Percentiles rank a stretch among this genome's conserved stretches.
These are phyloP conservation scores for Dryocosmus kuriphilus DNA, from an alignment of 2,888 invertebrate species.

Conservation along the genomic window DNA sequence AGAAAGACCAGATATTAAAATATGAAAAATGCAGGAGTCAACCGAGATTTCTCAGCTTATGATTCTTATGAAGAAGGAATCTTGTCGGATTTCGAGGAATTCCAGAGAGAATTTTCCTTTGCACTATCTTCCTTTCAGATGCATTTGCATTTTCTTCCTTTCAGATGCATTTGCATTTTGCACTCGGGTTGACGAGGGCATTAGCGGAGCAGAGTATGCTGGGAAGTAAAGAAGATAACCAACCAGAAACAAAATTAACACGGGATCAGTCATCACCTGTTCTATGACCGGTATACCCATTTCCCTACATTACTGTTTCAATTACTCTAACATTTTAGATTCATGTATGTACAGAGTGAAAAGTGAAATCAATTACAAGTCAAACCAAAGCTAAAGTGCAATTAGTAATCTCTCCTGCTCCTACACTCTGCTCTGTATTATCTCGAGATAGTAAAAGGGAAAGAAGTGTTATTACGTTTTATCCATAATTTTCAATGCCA, in stretches of 20 bases:
- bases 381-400: constrained; percentile 10
- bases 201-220: constrained; percentile 32
- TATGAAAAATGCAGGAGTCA: background rate
- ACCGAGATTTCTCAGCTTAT: background rate
- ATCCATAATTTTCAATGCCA: background rate
- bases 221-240: constrained; percentile 16
- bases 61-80: background rate
- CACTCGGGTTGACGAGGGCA: constrained; percentile 12
- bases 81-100: background rate
- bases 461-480: background rate
- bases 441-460: constrained; percentile 13
- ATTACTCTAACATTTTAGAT: constrained; percentile 43
- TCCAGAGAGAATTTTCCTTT: constrained; percentile 2
- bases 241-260: constrained; percentile 50
- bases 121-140: constrained; percentile 10
- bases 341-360: constrained; percentile 5
- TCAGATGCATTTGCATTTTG: constrained; percentile 24
- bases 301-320: constrained; percentile 61
- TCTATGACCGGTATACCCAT: constrained; percentile 62
- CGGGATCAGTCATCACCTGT: constrained; percentile 56
- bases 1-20: background rate
- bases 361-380: constrained; percentile 40
- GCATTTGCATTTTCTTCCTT: constrained; percentile 33
- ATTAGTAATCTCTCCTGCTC: constrained; percentile 3
- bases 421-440: constrained; percentile 12